These are phyloP conservation scores for Danio albolineatus DNA, from an alignment of 2,797 vertebrate genomes.

Conservation along the genomic window DNA sequence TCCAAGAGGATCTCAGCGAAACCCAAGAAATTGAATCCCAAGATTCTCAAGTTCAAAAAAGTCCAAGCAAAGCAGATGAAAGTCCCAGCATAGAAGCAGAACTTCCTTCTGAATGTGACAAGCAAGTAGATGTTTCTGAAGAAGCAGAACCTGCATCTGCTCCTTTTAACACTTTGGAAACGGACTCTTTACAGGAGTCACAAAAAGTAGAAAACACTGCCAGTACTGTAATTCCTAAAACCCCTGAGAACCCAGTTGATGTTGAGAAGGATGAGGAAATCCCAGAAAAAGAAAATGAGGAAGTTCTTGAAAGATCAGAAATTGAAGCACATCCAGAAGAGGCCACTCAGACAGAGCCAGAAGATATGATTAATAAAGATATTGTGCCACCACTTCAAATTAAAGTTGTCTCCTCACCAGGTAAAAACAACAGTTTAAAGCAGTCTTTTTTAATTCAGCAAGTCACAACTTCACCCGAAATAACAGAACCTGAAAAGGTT, in stretches of 20 bases:
- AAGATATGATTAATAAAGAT: conserved; percentile 59
- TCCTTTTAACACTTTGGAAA: conserved; percentile 17
- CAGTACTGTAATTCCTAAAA: conserved; percentile 43
- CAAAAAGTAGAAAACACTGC: conserved; percentile 62
- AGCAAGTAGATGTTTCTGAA: conserved; percentile 25
- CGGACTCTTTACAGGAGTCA: not conserved
- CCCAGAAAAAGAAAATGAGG: conserved; percentile 28
- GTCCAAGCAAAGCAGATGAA: conserved; percentile 43
- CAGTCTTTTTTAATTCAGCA: conserved; percentile 80
- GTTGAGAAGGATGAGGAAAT: conserved; percentile 53
- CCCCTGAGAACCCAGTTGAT: not conserved
- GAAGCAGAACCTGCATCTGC: conserved; percentile 17
- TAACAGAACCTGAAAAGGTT: conserved; percentile 70
- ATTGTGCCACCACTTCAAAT: conserved; percentile 80
- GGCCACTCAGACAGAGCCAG: conserved; percentile 62
- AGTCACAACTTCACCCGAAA: conserved; percentile 69
- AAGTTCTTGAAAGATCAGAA: conserved; percentile 63
- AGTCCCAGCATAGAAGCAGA: conserved; percentile 42
- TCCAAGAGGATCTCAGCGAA: not conserved
- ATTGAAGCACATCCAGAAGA: conserved; percentile 67
- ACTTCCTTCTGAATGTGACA: conserved; percentile 29
- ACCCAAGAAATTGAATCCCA: not conserved
- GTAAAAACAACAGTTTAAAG: conserved; percentile 78
- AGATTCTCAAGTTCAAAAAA: conserved; percentile 41
- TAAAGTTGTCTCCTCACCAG: conserved; percentile 81